phyloP scores from a whole-genome alignment of 2,797 vertebrate genomes.

The Zenarchopterus dispar region DNA sequence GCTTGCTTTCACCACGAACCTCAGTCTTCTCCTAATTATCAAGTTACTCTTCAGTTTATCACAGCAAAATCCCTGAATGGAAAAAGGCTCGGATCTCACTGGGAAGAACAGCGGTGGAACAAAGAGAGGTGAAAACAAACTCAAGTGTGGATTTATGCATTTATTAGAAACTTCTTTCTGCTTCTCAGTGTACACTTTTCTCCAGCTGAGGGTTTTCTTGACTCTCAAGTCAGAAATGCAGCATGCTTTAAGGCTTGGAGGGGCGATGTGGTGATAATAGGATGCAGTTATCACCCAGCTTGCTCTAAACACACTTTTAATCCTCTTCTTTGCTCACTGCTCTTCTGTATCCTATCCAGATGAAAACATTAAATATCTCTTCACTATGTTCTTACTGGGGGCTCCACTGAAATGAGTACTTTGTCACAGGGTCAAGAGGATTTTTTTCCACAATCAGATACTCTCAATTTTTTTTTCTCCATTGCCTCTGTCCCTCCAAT shows the following conservation, averaged over 20 bases:
- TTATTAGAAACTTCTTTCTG: constrained; percentile 22
- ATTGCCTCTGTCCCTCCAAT: neutral
- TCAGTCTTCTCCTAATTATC: constrained; percentile 8
- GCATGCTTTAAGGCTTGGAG: constrained; percentile 1
- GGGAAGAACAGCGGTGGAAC: neutral
- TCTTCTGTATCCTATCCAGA: neutral
- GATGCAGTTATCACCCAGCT: constrained; percentile 5
- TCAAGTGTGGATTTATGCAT: constrained; percentile 1
- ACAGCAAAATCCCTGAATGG: constrained; percentile 18
- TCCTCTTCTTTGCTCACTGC: neutral
- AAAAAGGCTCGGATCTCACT: constrained; percentile 5
- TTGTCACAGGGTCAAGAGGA: neutral
- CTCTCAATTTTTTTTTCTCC: neutral
- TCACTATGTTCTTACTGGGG: neutral
- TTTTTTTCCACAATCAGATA: neutral
- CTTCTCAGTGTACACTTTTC: constrained; percentile 5
- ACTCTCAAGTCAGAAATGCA: constrained; percentile 15
- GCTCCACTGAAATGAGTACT: neutral
- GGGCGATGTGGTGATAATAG: neutral
- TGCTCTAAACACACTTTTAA: constrained; percentile 15
- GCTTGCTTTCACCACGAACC: constrained; percentile 18
- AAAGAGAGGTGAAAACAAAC: constrained; percentile 10
- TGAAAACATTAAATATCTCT: neutral
- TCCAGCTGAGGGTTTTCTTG: constrained; percentile 4
- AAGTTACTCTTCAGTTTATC: constrained; percentile 10